Percentiles rank a stretch among this genome's conserved stretches.
phyloP scores from a whole-genome alignment of 64 coral and sea anemone species.

The Pocillopora verrucosa region DNA sequence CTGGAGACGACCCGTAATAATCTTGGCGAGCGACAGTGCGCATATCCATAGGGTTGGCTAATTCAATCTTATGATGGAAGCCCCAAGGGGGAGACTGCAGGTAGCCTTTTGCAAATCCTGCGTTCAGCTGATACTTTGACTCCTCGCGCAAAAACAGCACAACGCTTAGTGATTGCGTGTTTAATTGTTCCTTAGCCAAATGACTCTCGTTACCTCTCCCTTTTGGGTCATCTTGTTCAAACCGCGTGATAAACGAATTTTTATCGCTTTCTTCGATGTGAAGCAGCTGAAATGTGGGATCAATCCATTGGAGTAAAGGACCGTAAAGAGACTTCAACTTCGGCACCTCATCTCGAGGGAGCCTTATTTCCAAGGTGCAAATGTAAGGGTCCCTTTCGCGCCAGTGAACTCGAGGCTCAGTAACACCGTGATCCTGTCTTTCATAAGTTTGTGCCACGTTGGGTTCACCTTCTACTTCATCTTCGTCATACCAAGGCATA shows the following conservation, averaged over 20 bases:
- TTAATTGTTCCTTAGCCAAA: slow-evolving; percentile 8
- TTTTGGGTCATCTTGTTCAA: background rate
- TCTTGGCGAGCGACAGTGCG: slow-evolving; percentile 77
- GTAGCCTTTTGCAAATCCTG: slow-evolving; percentile 63
- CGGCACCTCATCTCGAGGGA: slow-evolving; percentile 43
- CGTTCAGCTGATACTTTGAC: slow-evolving; percentile 66
- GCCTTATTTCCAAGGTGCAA: slow-evolving; percentile 65
- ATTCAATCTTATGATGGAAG: slow-evolving; percentile 90
- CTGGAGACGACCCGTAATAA: slow-evolving; percentile 67
- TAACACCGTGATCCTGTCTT: background rate
- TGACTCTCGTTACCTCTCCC: background rate
- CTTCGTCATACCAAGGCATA: slow-evolving; percentile 78
- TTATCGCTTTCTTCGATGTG: slow-evolving; percentile 46
- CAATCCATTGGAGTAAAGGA: slow-evolving; percentile 89
- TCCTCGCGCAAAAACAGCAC: slow-evolving; percentile 77
- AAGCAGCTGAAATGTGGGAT: slow-evolving; percentile 84
- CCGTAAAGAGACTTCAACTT: slow-evolving; percentile 49
- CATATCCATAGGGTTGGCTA: slow-evolving; percentile 62
- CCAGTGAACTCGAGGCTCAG: background rate
- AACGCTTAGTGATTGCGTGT: slow-evolving; percentile 81
- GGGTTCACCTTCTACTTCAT: slow-evolving; percentile 1
- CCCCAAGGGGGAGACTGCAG: slow-evolving; percentile 57
- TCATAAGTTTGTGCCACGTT: background rate
- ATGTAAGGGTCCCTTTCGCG: slow-evolving; percentile 46
- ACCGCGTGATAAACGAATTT: slow-evolving; percentile 1